Percentiles rank a stretch among this genome's conserved stretches.
phyloP scores from a whole-genome alignment of 2,888 invertebrate species.

The Drosophila greeni region DNA sequence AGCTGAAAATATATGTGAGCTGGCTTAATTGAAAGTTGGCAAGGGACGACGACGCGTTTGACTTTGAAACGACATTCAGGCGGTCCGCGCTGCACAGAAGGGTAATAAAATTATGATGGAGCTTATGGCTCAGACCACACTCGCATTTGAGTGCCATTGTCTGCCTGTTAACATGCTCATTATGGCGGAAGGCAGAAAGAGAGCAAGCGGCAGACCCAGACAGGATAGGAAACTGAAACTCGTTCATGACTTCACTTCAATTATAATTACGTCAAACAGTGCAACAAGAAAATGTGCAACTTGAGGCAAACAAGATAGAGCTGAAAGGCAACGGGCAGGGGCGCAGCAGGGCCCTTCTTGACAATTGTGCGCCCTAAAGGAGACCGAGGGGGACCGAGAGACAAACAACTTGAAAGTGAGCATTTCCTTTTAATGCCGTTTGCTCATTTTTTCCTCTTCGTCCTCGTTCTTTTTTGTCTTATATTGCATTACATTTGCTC shows the following conservation, averaged over 20 bases:
- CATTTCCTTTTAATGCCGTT: conserved; percentile 70
- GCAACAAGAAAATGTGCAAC: conserved; percentile 72
- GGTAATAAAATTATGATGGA: conserved; percentile 49
- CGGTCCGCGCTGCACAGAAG: conserved; percentile 36
- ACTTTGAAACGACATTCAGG: conserved; percentile 70
- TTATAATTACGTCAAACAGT: conserved; percentile 76
- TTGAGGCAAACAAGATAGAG: conserved; percentile 68
- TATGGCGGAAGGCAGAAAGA: conserved; percentile 50
- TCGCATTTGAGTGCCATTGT: conserved; percentile 69
- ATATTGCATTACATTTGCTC: conserved; percentile 70
- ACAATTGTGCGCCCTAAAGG: conserved; percentile 33
- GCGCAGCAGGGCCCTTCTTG: conserved; percentile 28
- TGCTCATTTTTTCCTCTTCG: conserved; percentile 53
- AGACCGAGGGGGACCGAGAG: conserved; percentile 27
- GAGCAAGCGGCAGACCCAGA: conserved; percentile 17
- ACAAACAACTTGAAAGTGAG: conserved; percentile 73
- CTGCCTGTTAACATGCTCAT: conserved; percentile 74
- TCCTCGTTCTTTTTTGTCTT: conserved; percentile 48
- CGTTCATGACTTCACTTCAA: conserved; percentile 74
- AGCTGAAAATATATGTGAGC: conserved; percentile 32
- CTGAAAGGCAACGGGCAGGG: conserved; percentile 4
- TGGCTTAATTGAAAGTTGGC: conserved; percentile 43
- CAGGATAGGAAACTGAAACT: conserved; percentile 54
- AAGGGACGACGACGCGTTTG: conserved; percentile 30
- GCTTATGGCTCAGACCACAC: conserved; percentile 45